A percentile compares a stretch with the other conserved stretches of the same genome.
Evolutionary conservation across 2,113 vertebrate genomes (phyloP).

Genomic region (Phrynocephalus versicolor): DNA sequence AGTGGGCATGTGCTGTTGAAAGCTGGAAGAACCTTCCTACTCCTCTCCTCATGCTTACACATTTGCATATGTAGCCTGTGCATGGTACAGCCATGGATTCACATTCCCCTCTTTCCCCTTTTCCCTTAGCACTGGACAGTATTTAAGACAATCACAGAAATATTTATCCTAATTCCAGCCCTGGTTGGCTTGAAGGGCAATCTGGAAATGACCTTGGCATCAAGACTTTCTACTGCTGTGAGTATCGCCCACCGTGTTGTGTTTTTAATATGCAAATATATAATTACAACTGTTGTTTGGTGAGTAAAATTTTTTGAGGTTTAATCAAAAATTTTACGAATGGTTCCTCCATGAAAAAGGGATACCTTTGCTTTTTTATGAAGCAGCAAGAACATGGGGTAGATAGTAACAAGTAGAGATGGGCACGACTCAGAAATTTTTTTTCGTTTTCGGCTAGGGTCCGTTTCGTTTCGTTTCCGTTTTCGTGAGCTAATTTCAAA

Average conservation of each 20-base stretch:
- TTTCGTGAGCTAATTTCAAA: too few relatives aligned
- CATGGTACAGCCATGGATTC: not conserved
- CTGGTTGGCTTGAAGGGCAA: constrained; percentile 95
- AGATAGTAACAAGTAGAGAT: too few relatives aligned
- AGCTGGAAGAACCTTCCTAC: not conserved
- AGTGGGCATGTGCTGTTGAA: not conserved
- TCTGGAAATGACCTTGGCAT: constrained; percentile 95
- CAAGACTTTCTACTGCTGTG: constrained; percentile 93
- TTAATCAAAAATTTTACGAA: not conserved
- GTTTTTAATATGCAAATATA: not conserved
- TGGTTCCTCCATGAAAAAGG: not conserved
- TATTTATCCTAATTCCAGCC: constrained; percentile 92
- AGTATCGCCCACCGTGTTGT: constrained; percentile 49
- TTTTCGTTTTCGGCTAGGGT: too few relatives aligned
- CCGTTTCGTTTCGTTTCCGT: too few relatives aligned
- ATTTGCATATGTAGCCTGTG: not conserved
- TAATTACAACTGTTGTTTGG: not conserved
- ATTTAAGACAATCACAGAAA: constrained; percentile 84
- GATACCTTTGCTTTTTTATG: not conserved
- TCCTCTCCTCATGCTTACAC: not conserved
- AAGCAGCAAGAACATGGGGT: not conserved
- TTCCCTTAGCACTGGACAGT: constrained; percentile 87
- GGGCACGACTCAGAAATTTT: too few relatives aligned
- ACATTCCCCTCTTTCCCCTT: constrained; percentile 35
- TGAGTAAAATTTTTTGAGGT: not conserved